Evolutionary conservation across 2,113 vertebrate genomes (phyloP).

Genomic region (Anser cygnoides): DNA sequence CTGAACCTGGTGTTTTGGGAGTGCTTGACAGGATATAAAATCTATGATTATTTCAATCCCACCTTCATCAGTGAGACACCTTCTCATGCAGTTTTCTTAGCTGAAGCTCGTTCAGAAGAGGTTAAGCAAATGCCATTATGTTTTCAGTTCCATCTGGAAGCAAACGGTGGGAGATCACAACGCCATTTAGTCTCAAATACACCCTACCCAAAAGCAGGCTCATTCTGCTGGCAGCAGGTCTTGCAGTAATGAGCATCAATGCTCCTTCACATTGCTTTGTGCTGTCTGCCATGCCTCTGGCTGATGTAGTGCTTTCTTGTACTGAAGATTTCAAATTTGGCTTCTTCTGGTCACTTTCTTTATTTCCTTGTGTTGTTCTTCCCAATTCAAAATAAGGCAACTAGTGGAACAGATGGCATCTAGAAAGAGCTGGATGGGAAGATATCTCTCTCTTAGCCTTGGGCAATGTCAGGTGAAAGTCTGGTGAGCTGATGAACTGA

Average conservation of each 20-base stretch:
- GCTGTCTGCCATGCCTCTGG: neutral
- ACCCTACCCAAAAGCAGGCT: neutral
- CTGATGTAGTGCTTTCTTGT: rapidly evolving
- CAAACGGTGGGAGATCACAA: neutral
- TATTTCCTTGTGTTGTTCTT: neutral
- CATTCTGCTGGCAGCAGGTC: neutral
- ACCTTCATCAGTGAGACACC: neutral
- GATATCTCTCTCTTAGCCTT: neutral
- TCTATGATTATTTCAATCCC: neutral
- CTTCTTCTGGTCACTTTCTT: neutral
- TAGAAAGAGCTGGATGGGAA: neutral
- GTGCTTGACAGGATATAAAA: neutral
- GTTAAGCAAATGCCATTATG: neutral
- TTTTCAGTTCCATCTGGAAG: neutral
- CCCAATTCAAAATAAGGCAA: neutral
- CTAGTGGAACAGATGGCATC: neutral
- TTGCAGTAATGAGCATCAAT: neutral
- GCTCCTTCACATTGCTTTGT: neutral
- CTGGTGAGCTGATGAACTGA: neutral
- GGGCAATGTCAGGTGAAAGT: neutral
- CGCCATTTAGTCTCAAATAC: neutral
- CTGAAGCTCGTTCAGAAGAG: neutral
- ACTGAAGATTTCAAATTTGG: neutral
- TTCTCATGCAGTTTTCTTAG: neutral
- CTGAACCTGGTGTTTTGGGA: neutral